A percentile compares a stretch with the other conserved stretches of the same genome.
These are phyloP conservation scores for Glomeris marginata DNA, from an alignment of 2,888 invertebrate genomes.

Conservation along the genomic window DNA sequence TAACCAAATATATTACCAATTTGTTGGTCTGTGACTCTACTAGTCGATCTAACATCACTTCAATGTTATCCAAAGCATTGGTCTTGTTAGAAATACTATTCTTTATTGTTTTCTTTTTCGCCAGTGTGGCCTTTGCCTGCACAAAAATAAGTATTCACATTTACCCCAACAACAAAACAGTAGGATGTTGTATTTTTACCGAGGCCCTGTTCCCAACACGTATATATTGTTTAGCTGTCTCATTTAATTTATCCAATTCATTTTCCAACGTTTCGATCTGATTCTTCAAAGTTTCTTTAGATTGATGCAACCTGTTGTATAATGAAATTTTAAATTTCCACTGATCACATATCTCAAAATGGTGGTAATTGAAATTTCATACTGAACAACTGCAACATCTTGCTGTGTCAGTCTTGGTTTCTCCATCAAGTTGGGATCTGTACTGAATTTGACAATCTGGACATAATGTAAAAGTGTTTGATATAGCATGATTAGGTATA, in stretches of 20 bases:
- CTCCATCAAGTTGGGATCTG: background rate
- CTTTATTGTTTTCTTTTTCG: conserved; percentile 15
- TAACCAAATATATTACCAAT: no score
- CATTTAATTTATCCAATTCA: conserved; percentile 1
- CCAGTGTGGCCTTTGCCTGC: conserved; percentile 16
- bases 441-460: conserved; percentile 5
- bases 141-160: background rate
- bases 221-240: background rate
- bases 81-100: background rate
- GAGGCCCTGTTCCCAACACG: background rate
- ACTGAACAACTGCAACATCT: conserved; percentile 2
- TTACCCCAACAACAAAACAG: background rate
- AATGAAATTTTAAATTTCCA: background rate
- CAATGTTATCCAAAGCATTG: no score
- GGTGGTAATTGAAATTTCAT: background rate
- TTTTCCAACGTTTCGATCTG: conserved; percentile 3
- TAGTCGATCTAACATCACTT: no score
- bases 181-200: background rate
- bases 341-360: no score
- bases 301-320: conserved; percentile 1
- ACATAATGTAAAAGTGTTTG: no score
- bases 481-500: no score
- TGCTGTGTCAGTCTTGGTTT: conserved; percentile 1
- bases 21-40: no score
- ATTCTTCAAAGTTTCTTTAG: background rate